Evolutionary conservation across 1,140 invertebrate species (phyloP), one percentile per base, ranked within the genome.

Genomic region (Riptortus pedestris): DNA sequence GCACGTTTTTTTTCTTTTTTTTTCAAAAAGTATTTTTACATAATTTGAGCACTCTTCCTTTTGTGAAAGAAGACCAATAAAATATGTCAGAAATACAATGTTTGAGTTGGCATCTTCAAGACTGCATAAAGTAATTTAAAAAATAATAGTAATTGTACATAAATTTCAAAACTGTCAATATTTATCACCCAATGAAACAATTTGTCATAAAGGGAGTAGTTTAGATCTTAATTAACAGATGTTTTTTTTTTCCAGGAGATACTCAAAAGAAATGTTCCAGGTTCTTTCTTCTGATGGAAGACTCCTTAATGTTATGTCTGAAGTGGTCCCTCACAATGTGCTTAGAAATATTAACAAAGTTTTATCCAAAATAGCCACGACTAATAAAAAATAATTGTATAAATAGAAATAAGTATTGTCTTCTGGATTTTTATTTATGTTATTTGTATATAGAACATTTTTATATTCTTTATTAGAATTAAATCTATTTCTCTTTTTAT

Each of bases 261-360:
- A 85, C 72, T 84, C 85, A 1, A 83, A 87, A 69, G 79, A 78
- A 66, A 83, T 88, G 67, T 81, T 88, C 68, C 75, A 77, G 22
- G 69, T 75, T 16, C 70, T 88, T 45, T 78, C 80, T 65, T 72
- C 73, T 5, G 82, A 85, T 72, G 77, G 78, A 4, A 77, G 81
- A 52, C 87, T 88, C 73, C 80, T 83, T 51, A 79, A 77, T 67
- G 75, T 81, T 52, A 70, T 88, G 11, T 73, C 77, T 4, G 84
- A 86, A 67, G 79, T 84, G 43, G 77, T 88, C n/a, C 81, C 83
- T 27, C 76, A 81, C 27, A 80, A 78, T 67, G 82, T 81, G 2
- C 72, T 86, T 31, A 77, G 83, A 61, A 82, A 84, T 70, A 83
- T 88, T 38, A 79, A 81, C 60, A 86, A 87, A 68, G 81, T 83